A percentile compares a stretch with the other conserved stretches of the same genome.
These are phyloP conservation scores for Hylia prasina DNA, from an alignment of 2,113 vertebrate genomes.

Conservation along the genomic window DNA sequence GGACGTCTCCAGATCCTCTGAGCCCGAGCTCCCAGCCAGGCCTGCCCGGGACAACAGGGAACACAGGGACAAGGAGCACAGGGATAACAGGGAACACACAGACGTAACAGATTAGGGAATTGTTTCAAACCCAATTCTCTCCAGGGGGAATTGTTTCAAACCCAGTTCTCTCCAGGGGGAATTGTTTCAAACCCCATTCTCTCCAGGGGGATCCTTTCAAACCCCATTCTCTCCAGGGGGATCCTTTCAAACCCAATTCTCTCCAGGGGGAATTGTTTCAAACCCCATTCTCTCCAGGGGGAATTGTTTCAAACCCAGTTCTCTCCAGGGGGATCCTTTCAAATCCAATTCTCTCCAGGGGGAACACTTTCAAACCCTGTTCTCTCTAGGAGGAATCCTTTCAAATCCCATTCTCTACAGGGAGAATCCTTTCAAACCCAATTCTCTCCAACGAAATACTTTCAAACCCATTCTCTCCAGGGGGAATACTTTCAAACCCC, in stretches of 20 bases:
- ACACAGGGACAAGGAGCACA: fast-evolving
- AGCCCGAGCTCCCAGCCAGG: neutral
- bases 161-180: too few relatives aligned
- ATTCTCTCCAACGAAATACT: fast-evolving
- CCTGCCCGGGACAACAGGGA: neutral
- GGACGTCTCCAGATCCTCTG: neutral
- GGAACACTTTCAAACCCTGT: fast-evolving
- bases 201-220: neutral
- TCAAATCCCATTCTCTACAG: neutral
- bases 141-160: neutral
- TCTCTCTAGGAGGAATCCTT: too few relatives aligned
- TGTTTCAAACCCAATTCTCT: neutral
- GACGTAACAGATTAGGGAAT: neutral
- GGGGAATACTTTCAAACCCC: neutral
- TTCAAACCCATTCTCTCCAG: neutral
- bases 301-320: neutral
- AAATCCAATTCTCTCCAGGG: fast-evolving
- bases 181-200: neutral
- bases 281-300: neutral
- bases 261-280: neutral
- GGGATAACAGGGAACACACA: neutral
- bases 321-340: too few relatives aligned
- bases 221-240: neutral
- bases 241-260: too few relatives aligned
- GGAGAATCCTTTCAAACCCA: too few relatives aligned